phyloP scores from a whole-genome alignment of 1,140 invertebrate species.

The Leptinotarsa lineolata region DNA sequence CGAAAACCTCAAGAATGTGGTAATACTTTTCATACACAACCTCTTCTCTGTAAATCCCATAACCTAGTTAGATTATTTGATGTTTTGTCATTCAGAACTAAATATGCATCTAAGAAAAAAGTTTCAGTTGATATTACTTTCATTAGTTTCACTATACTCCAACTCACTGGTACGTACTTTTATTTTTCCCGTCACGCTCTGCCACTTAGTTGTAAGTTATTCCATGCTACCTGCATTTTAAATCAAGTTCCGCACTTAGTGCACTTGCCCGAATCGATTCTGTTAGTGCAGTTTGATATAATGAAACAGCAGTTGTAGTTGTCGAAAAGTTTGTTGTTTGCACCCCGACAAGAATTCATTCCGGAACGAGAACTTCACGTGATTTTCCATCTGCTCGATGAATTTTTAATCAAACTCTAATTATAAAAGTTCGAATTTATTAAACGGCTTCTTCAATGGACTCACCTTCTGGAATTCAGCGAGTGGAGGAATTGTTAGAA shows the following conservation, averaged over 20 bases:
- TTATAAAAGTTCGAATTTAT: slow-evolving; percentile 22
- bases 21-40: no score
- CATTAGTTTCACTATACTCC: slow-evolving; percentile 10
- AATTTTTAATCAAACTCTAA: slow-evolving; percentile 21
- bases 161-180: not conserved
- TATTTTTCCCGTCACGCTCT: slow-evolving; percentile 6
- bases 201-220: slow-evolving; percentile 15
- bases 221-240: slow-evolving; percentile 16
- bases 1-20: no score
- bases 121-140: not conserved
- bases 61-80: no score
- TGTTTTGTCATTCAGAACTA: no score
- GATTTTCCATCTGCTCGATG: slow-evolving; percentile 11
- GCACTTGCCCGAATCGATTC: not conserved
- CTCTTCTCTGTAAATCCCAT: no score
- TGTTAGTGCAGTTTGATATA: slow-evolving; percentile 18
- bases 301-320: slow-evolving; percentile 22
- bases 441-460: not conserved
- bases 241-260: not conserved
- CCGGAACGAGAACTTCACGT: slow-evolving; percentile 11
- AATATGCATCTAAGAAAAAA: not conserved
- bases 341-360: not conserved
- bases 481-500: not conserved
- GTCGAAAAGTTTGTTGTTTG: slow-evolving; percentile 24
- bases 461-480: not conserved